These are phyloP conservation scores for Pollenia angustigena DNA, from an alignment of 2,888 invertebrate species.

Conservation along the genomic window DNA sequence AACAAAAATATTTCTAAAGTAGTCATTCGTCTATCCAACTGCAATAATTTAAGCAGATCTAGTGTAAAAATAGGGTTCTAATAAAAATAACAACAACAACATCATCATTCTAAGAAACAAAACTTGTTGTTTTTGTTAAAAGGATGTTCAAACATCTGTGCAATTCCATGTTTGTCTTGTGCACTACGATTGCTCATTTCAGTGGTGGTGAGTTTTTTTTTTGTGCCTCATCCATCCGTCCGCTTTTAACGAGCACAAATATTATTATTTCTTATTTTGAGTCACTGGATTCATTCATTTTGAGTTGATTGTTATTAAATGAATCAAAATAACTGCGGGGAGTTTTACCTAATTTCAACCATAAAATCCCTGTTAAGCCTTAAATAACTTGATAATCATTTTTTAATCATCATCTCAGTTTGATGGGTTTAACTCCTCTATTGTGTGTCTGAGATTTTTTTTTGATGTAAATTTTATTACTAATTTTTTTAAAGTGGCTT, in stretches of 20 bases:
- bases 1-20: slow-evolving; percentile 40
- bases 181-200: slow-evolving; percentile 77
- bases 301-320: slow-evolving; percentile 81
- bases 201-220: slow-evolving; percentile 56
- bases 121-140: slow-evolving; percentile 62
- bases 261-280: slow-evolving; percentile 45
- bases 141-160: slow-evolving; percentile 71
- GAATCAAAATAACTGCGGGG: slow-evolving; percentile 79
- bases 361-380: slow-evolving; percentile 71
- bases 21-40: slow-evolving; percentile 29
- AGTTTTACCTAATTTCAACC: slow-evolving; percentile 74
- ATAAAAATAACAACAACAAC: slow-evolving; percentile 5
- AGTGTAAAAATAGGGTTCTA: slow-evolving; percentile 61
- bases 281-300: slow-evolving; percentile 51
- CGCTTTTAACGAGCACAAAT: slow-evolving; percentile 47
- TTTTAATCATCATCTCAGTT: slow-evolving; percentile 68
- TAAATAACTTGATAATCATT: slow-evolving; percentile 72
- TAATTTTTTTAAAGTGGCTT: slow-evolving; percentile 7
- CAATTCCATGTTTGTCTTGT: slow-evolving; percentile 25
- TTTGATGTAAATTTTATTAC: not conserved
- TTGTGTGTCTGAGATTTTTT: slow-evolving; percentile 5
- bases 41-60: slow-evolving; percentile 52
- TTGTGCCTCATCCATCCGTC: not conserved
- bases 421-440: slow-evolving; percentile 52
- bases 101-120: slow-evolving; percentile 23